Base-by-base conservation (phyloP, 1,140 invertebrate species). In the Mya arenaria region DNA sequence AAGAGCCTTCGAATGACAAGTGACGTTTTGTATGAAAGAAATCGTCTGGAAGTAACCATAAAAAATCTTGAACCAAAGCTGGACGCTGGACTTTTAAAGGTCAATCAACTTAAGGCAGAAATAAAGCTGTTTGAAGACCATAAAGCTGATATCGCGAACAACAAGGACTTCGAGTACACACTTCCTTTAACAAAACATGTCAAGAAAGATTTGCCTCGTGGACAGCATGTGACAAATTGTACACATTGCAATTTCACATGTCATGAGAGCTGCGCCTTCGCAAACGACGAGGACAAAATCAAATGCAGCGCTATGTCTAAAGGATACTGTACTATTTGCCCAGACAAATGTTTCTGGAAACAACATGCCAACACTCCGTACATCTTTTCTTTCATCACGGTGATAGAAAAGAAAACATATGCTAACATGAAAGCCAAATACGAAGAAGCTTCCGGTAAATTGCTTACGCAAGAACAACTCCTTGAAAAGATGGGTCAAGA, bases 161-260 rank as follows among this genome's bases (percentile, higher is more conserved):
- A 85, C 48, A 69, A 71, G 37, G 56, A 85, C 41, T 83, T 83
- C 58, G 34, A 36, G 39, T 77, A 83, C 48, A 30, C 66, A 39
- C 69, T 83, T 25, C 30, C 25, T 15, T 44, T 68, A 72, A 69
- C 39, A 10, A 19, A 77, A 37, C 65, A 65, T 25, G 41, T 10
- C 2, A 60, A 55, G 32, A 34, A 55, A 17, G 30, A 41, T 3
- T 28, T 85, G 19, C 37, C 41, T 19, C 17, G 2, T 6, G 82
- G 84, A 0, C n/a, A 34, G 25, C 63, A 78, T 66, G 63, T 69
- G 2, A 84, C 82, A 4, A 85, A 83, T 41, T 85, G 84, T 37
- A 25, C 41, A 4, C 25, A 48, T 32, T 85, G 84, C 55, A 78
- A 85, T 52, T 55, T 44, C 3, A 84, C 84, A 4, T 85, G 84